Conservation (phyloP, 2,888 invertebrate species). For the Pegoplata infirma region DNA sequence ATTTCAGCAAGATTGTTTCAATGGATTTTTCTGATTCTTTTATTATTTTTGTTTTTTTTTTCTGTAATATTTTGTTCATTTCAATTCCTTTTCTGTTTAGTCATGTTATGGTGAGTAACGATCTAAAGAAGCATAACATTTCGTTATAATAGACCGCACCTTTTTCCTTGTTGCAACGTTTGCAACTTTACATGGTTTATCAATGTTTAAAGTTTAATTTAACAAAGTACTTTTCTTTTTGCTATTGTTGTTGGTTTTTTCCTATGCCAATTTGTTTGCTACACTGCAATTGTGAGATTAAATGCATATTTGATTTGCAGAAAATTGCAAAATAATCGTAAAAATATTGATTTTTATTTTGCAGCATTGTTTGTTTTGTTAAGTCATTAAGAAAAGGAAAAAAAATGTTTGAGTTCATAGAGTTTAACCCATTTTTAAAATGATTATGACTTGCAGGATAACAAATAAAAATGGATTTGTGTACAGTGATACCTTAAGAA, state of each 20-base stretch:
- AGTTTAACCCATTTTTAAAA: no score
- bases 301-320: constrained; percentile 49
- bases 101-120: constrained; percentile 37
- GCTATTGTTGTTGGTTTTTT: no score
- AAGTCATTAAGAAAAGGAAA: neutral
- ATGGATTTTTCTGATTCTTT: constrained; percentile 13
- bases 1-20: constrained; percentile 5
- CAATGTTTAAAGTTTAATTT: constrained; percentile 34
- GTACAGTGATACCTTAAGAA: no score
- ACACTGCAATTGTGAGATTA: constrained; percentile 15
- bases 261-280: neutral
- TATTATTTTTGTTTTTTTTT: neutral
- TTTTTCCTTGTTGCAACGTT: neutral
- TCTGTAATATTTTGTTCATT: neutral
- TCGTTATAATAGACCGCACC: constrained; percentile 37
- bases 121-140: constrained; percentile 24
- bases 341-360: constrained; percentile 48
- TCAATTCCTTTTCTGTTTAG: neutral
- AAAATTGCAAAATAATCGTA: constrained; percentile 56
- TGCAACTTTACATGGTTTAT: constrained; percentile 1
- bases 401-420: neutral
- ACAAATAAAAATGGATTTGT: no score
- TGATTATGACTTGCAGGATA: no score
- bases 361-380: neutral
- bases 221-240: constrained; percentile 34